Base-by-base conservation (phyloP, 30 jellyfish, hydroid and myxozoan genomes). In the Hydractinia echinata region DNA sequence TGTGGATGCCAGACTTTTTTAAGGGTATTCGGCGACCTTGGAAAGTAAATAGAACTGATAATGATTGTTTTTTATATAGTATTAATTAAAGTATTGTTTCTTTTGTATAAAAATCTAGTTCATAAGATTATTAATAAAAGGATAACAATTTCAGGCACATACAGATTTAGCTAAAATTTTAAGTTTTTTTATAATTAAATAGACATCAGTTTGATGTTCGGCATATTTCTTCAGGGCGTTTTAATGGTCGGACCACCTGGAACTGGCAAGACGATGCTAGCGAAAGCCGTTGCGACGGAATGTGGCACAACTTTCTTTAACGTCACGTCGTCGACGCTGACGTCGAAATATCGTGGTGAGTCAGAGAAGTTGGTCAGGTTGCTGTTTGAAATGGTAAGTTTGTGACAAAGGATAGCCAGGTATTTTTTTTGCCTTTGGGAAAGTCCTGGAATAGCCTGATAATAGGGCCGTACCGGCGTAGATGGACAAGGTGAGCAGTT, bases 191-290 rank as follows among this genome's bases (percentile, higher is more conserved):
- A n/a, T 39, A 50, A n/a, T 0, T 16, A 21, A 10, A n/a, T 73
- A 13, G 19, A 58, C 69, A 58, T 64, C 51, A n/a, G 16, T 64
- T 64, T 7, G n/a, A n/a, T 64, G 10, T 13, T 64, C 19, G 30
- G 61, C 39, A 55, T 76, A 4, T 54, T 54, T n/a, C 51, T 18
- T 49, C 48, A 91, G 99, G 99, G 99, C 66, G 96, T 93, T 14
- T 70, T 93, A 4, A 87, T 93, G 99, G 99, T 93, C 10, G 99
- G 99, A 9, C 99, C 99, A 19, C 99, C 99, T 79, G 99, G 99
- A 4, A 93, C 99, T 4, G 99, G 99, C 48, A 93, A 93, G 73
- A 93, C 99, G 4, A 84, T 93, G 99, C 70, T 93, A 79, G 99
- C 99, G 16, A 93, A 93, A 76, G 99, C 99, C 16, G 99, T 93